Evolutionary conservation across 2,797 vertebrate species (phyloP), one percentile per base, ranked within the genome.

Genomic region (Enteromius thamalakanensis): DNA sequence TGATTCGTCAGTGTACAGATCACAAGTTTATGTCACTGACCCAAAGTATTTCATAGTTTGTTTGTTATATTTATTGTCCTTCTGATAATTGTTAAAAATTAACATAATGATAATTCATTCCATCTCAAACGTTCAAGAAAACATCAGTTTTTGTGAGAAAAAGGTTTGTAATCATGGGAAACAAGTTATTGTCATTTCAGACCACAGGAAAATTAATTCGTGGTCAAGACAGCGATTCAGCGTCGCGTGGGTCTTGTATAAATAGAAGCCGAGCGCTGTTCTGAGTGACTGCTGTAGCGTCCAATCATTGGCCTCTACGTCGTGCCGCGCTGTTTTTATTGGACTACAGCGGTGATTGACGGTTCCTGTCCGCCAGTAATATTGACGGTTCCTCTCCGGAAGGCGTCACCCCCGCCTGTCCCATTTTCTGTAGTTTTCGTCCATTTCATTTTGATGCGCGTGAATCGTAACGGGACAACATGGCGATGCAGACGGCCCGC

Each of bases 401-500:
- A 71, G 87, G 85, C 81, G 78, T 67, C 23, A 10, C 7, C 70
- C 21, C 5, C 21, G 4, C 21, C 49, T n/a, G 32, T 37, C 67
- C 64, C 75, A 40, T 70, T 78, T 81, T 82, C 68, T 80, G 83
- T 85, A 79, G 81, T 80, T 88, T 79, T 81, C 84, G 75, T 88
- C 83, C 86, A 85, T 89, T 87, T 87, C 86, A 55, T 34, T 80
- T 85, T 69, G 85, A 12, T 76, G 60, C 51, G 76, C 37, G 69
- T 75, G 62, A 75, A 67, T 84, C 71, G 79, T 91, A 93, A 94
- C 88, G 91, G 91, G 92, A 94, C 94, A 95, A 95, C 92, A 96
- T 96, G 95, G 94, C 95, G 92, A 95, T 95, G 47, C 87, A 88
- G 91, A 93, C 95, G 67, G 96, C 95, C 88, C 95, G 96, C 70